Percentiles rank a stretch among this genome's conserved stretches.
phyloP scores from a whole-genome alignment of 2,888 invertebrate species.

The Chrysolina haemoptera region DNA sequence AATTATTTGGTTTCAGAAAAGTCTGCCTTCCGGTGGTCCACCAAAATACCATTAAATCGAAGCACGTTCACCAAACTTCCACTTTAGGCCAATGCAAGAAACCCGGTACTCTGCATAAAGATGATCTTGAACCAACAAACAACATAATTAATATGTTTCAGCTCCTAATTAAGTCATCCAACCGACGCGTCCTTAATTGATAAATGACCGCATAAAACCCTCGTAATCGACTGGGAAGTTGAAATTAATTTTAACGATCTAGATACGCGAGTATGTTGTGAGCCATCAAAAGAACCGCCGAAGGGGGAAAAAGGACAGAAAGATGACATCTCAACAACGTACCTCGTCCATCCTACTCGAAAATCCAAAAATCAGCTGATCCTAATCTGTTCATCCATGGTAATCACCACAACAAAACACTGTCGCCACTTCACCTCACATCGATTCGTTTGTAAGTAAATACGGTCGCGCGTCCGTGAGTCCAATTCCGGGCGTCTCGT shows the following conservation, averaged over 20 bases:
- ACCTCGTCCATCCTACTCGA: conserved; percentile 43
- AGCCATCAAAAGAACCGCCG: background rate
- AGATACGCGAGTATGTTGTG: background rate
- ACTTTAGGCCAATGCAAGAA: conserved; percentile 13
- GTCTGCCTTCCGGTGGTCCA: conserved; percentile 9
- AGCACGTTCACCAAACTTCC: conserved; percentile 9
- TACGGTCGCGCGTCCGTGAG: conserved; percentile 4
- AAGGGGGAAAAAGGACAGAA: background rate
- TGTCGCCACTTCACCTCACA: conserved; percentile 25
- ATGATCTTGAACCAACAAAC: conserved; percentile 9
- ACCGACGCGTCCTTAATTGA: conserved; percentile 25
- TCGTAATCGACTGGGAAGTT: conserved; percentile 22
- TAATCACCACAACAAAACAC: conserved; percentile 43
- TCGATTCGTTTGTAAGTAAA: conserved; percentile 15
- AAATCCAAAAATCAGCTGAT: conserved; percentile 37
- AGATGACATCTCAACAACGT: conserved; percentile 25
- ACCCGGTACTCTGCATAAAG: conserved; percentile 15
- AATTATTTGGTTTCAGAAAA: background rate
- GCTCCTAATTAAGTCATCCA: conserved; percentile 35
- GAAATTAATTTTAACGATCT: conserved; percentile 26
- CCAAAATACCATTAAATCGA: background rate
- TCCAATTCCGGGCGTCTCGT: background rate
- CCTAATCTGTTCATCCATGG: conserved; percentile 41
- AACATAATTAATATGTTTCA: conserved; percentile 21
- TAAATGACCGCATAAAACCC: conserved; percentile 31